Evolutionary conservation across 2,797 vertebrate genomes (phyloP).

Genomic region (Tapirus indicus): DNA sequence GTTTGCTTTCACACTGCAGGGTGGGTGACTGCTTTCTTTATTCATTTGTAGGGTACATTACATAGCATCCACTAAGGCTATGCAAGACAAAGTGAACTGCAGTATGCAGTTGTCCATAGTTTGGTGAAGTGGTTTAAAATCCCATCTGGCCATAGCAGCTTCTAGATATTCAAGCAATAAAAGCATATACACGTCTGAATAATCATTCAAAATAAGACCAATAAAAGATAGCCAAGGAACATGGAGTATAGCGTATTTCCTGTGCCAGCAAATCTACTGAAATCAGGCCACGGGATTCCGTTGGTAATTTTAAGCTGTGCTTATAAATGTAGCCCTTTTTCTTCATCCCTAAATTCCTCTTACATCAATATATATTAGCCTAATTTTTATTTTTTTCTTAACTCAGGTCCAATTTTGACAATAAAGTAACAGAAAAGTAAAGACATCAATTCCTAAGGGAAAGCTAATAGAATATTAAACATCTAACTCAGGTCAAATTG

Average conservation of each 20-base stretch:
- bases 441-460: neutral
- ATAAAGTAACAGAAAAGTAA: neutral
- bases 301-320: constrained; percentile 28
- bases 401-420: neutral
- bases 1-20: neutral
- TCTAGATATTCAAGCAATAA: constrained; percentile 50
- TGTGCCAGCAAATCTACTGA: neutral
- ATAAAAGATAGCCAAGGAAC: constrained; percentile 49
- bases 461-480: constrained; percentile 47
- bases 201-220: constrained; percentile 31
- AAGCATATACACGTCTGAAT: neutral
- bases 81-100: neutral
- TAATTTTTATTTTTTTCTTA: constrained; percentile 12
- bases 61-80: neutral
- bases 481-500: neutral
- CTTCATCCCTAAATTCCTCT: neutral
- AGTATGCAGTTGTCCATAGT: neutral
- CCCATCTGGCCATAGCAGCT: neutral
- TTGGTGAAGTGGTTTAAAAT: constrained; percentile 36
- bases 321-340: constrained; percentile 6
- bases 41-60: neutral
- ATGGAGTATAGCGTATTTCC: neutral
- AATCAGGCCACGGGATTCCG: neutral
- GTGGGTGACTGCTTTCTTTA: neutral
- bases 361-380: neutral